Conservation (phyloP, 2,113 vertebrate species). For the Cynocephalus volans region DNA sequence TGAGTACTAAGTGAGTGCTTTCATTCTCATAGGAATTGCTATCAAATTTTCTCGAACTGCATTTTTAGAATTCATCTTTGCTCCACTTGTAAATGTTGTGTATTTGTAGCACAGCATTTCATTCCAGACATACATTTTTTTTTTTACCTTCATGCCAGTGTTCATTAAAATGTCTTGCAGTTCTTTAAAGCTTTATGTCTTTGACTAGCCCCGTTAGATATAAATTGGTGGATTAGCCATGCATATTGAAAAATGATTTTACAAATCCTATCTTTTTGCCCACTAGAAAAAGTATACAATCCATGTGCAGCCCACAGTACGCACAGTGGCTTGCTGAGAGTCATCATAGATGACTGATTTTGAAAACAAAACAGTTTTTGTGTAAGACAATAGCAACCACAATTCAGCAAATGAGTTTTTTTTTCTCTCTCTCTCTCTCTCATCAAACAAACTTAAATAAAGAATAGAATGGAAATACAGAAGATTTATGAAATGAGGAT, state of each 20-base stretch:
- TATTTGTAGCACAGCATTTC: conserved; percentile 28
- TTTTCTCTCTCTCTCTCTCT: conserved; percentile 56
- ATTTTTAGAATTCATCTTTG: conserved; percentile 56
- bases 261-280: conserved; percentile 22
- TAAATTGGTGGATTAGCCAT: conserved; percentile 56
- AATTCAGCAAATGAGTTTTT: conserved; percentile 63
- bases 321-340: conserved; percentile 59
- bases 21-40: conserved; percentile 1
- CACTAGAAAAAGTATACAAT: conserved; percentile 68
- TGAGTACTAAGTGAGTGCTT: conserved; percentile 43
- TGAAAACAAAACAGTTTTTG: conserved; percentile 80
- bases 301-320: conserved; percentile 66
- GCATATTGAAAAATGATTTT: conserved; percentile 63
- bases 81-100: conserved; percentile 59
- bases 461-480: not conserved
- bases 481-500: conserved; percentile 56
- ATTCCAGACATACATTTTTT: conserved; percentile 53
- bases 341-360: conserved; percentile 80
- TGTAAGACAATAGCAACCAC: conserved; percentile 56
- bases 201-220: conserved; percentile 37
- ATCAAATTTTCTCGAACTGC: conserved; percentile 59
- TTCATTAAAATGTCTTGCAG: conserved; percentile 26
- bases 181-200: conserved; percentile 63
- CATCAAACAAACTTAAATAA: conserved; percentile 63
- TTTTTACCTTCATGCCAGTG: conserved; percentile 55